Evolutionary conservation across 2,888 invertebrate genomes (phyloP).

Genomic region (Dastarcus helophoroides): DNA sequence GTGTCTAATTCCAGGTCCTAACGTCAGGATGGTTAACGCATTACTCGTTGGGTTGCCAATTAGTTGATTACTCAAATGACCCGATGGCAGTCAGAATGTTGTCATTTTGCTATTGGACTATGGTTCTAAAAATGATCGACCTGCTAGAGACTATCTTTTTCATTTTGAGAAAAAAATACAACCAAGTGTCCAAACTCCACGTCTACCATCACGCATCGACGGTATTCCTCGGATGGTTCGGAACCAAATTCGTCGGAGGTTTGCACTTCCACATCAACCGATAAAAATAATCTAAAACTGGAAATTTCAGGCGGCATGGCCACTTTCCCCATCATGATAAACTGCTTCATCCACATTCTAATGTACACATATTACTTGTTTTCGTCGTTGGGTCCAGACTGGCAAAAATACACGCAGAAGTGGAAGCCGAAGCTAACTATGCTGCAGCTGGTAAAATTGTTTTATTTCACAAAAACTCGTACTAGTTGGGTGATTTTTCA

Average conservation of each 20-base stretch:
- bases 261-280: constrained; percentile 18
- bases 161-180: constrained; percentile 56
- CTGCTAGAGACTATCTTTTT: constrained; percentile 61
- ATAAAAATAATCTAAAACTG: constrained; percentile 1
- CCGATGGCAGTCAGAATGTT: constrained; percentile 47
- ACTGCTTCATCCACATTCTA: constrained; percentile 57
- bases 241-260: constrained; percentile 56
- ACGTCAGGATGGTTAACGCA: constrained; percentile 55
- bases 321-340: constrained; percentile 53
- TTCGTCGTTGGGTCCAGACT: constrained; percentile 47
- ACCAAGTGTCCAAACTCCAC: constrained; percentile 60
- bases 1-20: constrained; percentile 37
- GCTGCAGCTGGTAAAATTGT: constrained; percentile 51
- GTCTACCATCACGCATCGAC: constrained; percentile 61
- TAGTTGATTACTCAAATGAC: constrained; percentile 57
- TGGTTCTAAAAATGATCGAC: constrained; percentile 53
- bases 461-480: constrained; percentile 5
- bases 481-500: constrained; percentile 31
- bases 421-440: constrained; percentile 47
- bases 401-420: constrained; percentile 43
- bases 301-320: constrained; percentile 49
- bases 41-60: constrained; percentile 53
- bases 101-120: constrained; percentile 43
- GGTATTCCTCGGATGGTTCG: constrained; percentile 47
- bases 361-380: constrained; percentile 68